Percentiles rank a stretch among this genome's conserved stretches.
Conservation (phyloP, 2,113 vertebrate species). For the Felis chaus region DNA sequence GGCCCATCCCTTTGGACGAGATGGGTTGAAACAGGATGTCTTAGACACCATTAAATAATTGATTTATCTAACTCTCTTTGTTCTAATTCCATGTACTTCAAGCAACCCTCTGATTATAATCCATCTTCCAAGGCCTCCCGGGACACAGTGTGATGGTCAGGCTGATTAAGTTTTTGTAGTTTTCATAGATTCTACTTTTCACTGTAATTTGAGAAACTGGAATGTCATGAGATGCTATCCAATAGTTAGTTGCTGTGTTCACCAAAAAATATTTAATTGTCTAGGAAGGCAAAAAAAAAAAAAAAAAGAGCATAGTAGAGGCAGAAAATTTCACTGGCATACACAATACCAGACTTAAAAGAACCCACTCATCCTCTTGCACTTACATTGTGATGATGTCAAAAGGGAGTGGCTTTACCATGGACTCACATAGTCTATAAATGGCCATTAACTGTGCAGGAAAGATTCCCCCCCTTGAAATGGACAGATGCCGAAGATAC, state of each 20-base stretch:
- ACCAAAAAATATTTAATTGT: neutral
- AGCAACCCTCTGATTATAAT: conserved; percentile 33
- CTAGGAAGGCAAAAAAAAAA: neutral
- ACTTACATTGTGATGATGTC: neutral
- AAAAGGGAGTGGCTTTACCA: neutral
- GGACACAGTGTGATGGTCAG: neutral
- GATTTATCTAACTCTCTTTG: conserved; percentile 57
- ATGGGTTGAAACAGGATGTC: conserved; percentile 18
- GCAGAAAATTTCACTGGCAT: neutral
- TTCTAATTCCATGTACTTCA: conserved; percentile 52
- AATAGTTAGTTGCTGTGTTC: neutral
- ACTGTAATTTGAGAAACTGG: conserved; percentile 15
- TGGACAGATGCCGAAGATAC: neutral
- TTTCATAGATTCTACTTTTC: conserved; percentile 39
- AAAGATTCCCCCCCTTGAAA: neutral
- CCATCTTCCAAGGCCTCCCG: neutral
- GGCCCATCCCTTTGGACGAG: neutral
- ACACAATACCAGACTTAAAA: neutral
- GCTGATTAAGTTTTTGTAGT: conserved; percentile 18
- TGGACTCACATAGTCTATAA: neutral
- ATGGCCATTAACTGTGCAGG: neutral
- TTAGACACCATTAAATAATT: conserved; percentile 10
- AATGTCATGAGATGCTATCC: neutral
- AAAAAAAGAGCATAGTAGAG: neutral
- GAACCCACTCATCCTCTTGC: neutral